Conservation (phyloP, 2,797 vertebrate species). For the Octomys mimax region DNA sequence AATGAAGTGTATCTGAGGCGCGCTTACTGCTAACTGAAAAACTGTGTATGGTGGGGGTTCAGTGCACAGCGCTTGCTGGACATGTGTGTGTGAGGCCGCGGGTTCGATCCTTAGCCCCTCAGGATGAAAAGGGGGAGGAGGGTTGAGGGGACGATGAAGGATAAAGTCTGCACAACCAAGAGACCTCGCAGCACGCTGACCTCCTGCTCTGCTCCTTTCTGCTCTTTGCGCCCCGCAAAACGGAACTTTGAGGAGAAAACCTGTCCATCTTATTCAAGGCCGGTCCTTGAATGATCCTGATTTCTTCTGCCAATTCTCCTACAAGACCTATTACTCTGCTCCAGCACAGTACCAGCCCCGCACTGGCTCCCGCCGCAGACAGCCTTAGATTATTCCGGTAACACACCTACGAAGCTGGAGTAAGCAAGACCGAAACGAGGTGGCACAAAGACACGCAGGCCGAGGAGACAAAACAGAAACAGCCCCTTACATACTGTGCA, state of each 20-base stretch:
- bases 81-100: background rate
- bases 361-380: background rate
- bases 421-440: background rate
- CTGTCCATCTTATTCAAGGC: background rate
- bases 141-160: background rate
- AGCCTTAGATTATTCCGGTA: background rate
- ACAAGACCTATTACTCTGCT: background rate
- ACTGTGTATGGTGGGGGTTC: background rate
- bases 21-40: background rate
- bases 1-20: background rate
- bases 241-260: background rate
- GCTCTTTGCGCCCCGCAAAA: background rate
- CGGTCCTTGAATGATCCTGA: background rate
- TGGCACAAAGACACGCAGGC: background rate
- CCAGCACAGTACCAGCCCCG: background rate
- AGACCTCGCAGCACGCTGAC: background rate
- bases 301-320: background rate
- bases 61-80: background rate
- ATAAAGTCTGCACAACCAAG: background rate
- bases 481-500: background rate
- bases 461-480: background rate
- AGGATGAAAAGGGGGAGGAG: background rate
- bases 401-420: background rate
- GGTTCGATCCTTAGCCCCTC: background rate
- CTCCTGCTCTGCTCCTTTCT: background rate